Base-by-base conservation (phyloP, 35 echinoderm and acorn worm genomes). In the Chiridota heheva region DNA sequence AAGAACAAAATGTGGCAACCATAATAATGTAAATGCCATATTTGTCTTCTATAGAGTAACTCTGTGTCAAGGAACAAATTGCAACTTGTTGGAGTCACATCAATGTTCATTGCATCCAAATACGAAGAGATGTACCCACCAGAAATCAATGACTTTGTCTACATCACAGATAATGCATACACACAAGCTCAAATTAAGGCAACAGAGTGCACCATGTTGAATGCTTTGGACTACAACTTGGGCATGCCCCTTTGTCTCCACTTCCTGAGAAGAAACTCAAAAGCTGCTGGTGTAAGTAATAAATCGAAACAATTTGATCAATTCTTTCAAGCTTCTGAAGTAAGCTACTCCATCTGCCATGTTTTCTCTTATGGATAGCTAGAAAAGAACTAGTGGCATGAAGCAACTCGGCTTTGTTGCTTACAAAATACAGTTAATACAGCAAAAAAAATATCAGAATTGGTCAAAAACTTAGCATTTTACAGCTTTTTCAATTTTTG, bases 61-160 rank as follows among this genome's bases (percentile, higher is more conserved):
- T 20, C 89, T 0, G 95, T 98, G 3, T 88, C 95, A 20, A 91
- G 88, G 40, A 87, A 78, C 67, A 98, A 98, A 48, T 63, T 98
- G 15, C 95, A 98, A 56, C 59, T 98, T 26, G 89, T 98, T 27
- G 95, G 95, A 81, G 95, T 98, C 2, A 98, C 95, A 1, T 63
- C 89, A 3, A 98, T 98, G 95, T 88, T 98, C 47, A 85, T 98
- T 67, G 95, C 95, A 60, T 83, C 84, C 62, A 98, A 97, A 44
- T 98, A 91, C 48, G 95, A 98, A 57, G 95, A 98, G 61, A 98
- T 98, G 95, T 98, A 98, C 81, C 88, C 95, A 18, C 95, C 95
- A 67, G 95, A 92, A 69, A 98, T 98, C 63, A 83, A 82, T 18
- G 95, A 98, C 70, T 98, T 98, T 89, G 95, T 98, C 0, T 98